These are phyloP conservation scores for Zoanthus sociatus DNA, from an alignment of 92 coral and sea anemone genomes.

Conservation along the genomic window DNA sequence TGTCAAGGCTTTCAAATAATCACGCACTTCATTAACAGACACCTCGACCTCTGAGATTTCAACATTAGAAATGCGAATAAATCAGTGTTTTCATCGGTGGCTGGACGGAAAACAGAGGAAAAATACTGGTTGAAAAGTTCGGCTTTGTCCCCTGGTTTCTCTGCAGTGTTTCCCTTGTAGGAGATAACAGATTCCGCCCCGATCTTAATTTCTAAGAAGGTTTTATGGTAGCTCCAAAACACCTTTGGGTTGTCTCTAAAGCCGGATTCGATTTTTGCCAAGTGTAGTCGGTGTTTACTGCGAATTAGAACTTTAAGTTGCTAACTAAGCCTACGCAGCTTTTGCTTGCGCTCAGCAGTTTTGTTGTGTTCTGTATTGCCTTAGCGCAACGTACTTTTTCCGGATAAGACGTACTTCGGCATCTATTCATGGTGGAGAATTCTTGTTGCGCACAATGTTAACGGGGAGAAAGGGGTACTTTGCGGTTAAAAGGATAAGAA, in stretches of 20 bases:
- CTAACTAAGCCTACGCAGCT: conserved; percentile 34
- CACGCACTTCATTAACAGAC: not conserved
- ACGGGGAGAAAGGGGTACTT: not conserved
- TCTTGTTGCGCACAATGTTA: conserved; percentile 31
- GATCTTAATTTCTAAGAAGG: conserved; percentile 11
- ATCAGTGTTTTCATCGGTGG: not conserved
- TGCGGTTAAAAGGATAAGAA: too few relatives aligned
- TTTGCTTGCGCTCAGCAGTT: conserved; percentile 46
- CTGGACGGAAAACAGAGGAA: conserved; percentile 43
- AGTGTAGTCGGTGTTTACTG: conserved; percentile 22
- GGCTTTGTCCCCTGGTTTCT: conserved; percentile 50
- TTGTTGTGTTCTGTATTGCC: conserved; percentile 8
- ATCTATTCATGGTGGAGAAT: conserved; percentile 32
- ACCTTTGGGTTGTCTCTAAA: conserved; percentile 36
- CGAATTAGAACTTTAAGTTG: conserved; percentile 53
- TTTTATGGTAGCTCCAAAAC: conserved; percentile 49
- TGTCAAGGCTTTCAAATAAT: conserved; percentile 43
- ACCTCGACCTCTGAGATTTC: not conserved
- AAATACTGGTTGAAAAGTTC: conserved; percentile 58
- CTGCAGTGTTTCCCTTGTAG: conserved; percentile 23
- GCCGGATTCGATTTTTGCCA: conserved; percentile 40
- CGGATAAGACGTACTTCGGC: not conserved
- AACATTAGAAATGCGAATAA: not conserved
- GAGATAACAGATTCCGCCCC: conserved; percentile 36
- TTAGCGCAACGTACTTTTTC: not conserved